phyloP scores from a whole-genome alignment of 2,888 invertebrate genomes.

The Eledone cirrhosa region DNA sequence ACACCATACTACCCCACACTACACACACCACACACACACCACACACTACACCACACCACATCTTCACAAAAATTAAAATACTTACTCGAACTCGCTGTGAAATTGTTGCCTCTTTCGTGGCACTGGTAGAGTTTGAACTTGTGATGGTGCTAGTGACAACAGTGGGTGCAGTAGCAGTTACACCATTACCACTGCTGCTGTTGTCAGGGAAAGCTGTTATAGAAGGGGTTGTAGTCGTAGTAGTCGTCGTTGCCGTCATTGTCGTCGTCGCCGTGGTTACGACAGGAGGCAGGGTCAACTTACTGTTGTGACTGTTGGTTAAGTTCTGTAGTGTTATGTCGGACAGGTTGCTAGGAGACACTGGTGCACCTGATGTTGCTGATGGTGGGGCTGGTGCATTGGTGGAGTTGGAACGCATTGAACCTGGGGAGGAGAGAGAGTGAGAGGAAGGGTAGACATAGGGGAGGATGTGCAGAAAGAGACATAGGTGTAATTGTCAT shows the following conservation, averaged over 20 bases:
- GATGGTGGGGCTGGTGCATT: no score
- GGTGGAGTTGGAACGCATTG: conserved; percentile 15
- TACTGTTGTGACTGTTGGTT: conserved; percentile 81
- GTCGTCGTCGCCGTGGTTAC: conserved; percentile 79
- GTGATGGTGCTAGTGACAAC: not conserved
- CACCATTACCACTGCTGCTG: not conserved
- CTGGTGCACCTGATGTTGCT: conserved; percentile 32
- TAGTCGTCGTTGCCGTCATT: conserved; percentile 68
- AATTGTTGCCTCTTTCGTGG: conserved; percentile 66
- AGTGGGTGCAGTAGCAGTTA: not conserved
- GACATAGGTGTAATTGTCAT: no score
- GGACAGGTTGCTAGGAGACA: conserved; percentile 49
- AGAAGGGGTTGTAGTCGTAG: conserved; percentile 66
- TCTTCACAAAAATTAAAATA: conserved; percentile 14
- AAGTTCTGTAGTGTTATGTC: conserved; percentile 71
- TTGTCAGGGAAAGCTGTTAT: not conserved
- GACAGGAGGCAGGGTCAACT: conserved; percentile 67
- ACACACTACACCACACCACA: no score
- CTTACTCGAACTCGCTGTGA: conserved; percentile 72
- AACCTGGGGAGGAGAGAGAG: conserved; percentile 22
- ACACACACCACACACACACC: no score
- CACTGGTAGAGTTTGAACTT: not conserved
- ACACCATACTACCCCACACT: no score
- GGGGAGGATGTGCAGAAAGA: no score
- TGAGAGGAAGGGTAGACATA: no score